phyloP scores from a whole-genome alignment of 1,140 invertebrate genomes.

The Lasioglossum baleicum region DNA sequence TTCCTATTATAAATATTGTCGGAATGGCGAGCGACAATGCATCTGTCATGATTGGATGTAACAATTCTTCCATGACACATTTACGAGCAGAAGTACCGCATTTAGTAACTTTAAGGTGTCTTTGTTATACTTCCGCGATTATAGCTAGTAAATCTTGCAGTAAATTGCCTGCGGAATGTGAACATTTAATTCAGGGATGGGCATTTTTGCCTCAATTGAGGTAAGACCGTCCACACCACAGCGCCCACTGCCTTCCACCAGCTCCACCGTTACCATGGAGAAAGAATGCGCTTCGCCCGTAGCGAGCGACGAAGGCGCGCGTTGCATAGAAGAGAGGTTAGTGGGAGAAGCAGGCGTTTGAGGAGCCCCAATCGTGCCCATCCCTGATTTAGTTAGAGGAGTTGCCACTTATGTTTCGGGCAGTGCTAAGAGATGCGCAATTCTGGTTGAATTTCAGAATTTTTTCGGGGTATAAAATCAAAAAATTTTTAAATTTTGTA shows the following conservation, averaged over 20 bases:
- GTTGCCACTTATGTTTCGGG: not conserved
- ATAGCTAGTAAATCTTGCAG: constrained; percentile 2
- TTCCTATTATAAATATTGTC: constrained; percentile 8
- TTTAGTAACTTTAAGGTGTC: not conserved
- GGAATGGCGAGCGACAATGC: not conserved
- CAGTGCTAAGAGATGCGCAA: not conserved
- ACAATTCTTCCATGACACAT: constrained; percentile 1
- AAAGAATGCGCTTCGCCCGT: too few relatives aligned
- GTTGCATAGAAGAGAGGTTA: too few relatives aligned
- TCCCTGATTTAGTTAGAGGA: not conserved
- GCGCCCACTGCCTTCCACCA: too few relatives aligned
- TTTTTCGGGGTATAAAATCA: not conserved
- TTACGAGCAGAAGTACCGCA: constrained; percentile 10
- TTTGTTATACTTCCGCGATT: not conserved
- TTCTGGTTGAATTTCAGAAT: not conserved
- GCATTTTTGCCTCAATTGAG: too few relatives aligned
- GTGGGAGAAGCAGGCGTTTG: too few relatives aligned
- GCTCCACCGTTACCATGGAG: too few relatives aligned
- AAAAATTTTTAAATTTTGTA: not conserved
- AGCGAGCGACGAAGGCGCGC: too few relatives aligned
- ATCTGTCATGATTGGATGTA: not conserved
- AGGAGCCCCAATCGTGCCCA: too few relatives aligned
- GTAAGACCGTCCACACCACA: too few relatives aligned
- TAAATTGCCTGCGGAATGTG: constrained; percentile 7
- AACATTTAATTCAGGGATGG: too few relatives aligned